Conservation (phyloP, 1,140 invertebrate genomes). For the Pinna nobilis region DNA sequence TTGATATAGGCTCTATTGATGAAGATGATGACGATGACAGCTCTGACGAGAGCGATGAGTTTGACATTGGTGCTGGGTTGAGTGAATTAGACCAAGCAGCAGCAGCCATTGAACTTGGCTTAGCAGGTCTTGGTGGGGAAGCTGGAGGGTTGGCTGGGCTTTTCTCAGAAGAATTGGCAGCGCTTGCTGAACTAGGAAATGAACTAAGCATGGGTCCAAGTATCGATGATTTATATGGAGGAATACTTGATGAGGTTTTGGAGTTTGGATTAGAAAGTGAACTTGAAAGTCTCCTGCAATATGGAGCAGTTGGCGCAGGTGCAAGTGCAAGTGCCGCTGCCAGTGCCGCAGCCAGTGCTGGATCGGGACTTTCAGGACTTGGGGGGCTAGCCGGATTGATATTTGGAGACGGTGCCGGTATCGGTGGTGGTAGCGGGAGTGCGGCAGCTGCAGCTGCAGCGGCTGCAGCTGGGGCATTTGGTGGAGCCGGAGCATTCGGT, state of each 20-base stretch:
- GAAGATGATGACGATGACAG: slow-evolving; percentile 2
- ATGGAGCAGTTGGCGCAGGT: no score
- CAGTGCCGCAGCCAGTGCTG: background rate
- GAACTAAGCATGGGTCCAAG: no score
- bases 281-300: no score
- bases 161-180: no score
- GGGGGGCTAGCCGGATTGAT: background rate
- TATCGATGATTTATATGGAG: no score
- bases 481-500: background rate
- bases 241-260: no score
- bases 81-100: background rate
- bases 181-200: no score
- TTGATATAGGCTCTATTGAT: slow-evolving; percentile 11
- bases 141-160: background rate
- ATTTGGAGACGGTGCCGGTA: background rate
- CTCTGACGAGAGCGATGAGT: background rate
- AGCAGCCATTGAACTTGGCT: background rate
- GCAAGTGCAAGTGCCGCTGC: background rate
- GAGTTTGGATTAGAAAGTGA: no score
- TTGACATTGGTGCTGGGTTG: background rate
- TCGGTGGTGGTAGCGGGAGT: background rate
- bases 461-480: background rate
- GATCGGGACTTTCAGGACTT: background rate
- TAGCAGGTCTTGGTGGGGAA: background rate
- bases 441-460: no score